Conservation (phyloP, 2,113 vertebrate species). For the Xenopus borealis region DNA sequence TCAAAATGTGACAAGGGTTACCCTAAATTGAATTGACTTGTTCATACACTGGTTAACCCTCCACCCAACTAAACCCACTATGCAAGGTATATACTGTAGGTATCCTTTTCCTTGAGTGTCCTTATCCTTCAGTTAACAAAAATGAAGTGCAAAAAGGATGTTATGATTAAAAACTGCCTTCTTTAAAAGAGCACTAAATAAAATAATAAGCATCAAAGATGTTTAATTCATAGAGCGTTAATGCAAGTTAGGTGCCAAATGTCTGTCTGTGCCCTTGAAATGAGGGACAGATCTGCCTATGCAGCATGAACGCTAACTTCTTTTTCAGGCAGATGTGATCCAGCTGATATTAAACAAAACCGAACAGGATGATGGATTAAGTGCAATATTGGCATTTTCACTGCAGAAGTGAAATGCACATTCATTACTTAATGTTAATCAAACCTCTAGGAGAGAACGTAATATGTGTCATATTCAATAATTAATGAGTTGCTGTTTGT, state of each 20-base stretch:
- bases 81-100: too few relatives aligned
- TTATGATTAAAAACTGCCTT: too few relatives aligned
- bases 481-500: background rate
- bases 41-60: too few relatives aligned
- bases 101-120: too few relatives aligned
- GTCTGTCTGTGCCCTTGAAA: background rate
- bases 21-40: too few relatives aligned
- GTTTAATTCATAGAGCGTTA: background rate
- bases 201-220: background rate
- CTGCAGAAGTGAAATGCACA: background rate
- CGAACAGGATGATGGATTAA: slow-evolving; percentile 14
- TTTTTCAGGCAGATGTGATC: background rate
- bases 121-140: too few relatives aligned
- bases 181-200: too few relatives aligned
- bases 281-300: background rate
- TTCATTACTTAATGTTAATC: slow-evolving; percentile 11
- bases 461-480: background rate
- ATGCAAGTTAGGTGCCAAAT: background rate
- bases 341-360: background rate
- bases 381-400: background rate
- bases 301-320: background rate
- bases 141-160: too few relatives aligned
- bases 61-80: too few relatives aligned
- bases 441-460: background rate
- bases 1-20: too few relatives aligned